Conservation (phyloP, 2,888 invertebrate genomes). For the Amphipyra berbera region DNA sequence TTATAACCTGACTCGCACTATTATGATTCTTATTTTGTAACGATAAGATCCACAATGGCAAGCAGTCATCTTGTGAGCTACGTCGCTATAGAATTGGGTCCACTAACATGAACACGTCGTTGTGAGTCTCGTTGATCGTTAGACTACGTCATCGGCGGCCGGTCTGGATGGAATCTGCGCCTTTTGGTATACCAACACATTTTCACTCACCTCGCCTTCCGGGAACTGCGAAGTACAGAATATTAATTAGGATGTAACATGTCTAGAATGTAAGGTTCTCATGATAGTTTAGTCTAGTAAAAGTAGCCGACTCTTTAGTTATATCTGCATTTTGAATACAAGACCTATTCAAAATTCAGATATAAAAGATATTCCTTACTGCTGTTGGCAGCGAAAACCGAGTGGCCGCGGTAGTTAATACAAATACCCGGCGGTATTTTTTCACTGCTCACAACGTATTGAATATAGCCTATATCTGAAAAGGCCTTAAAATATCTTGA, state of each 20-base stretch:
- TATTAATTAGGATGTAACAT: background rate
- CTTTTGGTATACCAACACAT: conserved; percentile 79
- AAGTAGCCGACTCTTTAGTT: too few species aligned
- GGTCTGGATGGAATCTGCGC: conserved; percentile 57
- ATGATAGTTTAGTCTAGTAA: too few species aligned
- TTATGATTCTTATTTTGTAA: conserved; percentile 13
- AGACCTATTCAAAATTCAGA: too few species aligned
- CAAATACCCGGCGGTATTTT: too few species aligned
- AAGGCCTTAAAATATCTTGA: too few species aligned
- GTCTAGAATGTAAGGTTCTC: background rate
- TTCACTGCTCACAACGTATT: too few species aligned
- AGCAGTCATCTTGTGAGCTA: conserved; percentile 8
- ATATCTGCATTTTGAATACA: too few species aligned
- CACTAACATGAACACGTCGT: conserved; percentile 44
- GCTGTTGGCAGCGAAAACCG: too few species aligned
- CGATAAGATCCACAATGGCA: conserved; percentile 24
- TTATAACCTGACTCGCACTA: conserved; percentile 22
- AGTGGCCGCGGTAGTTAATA: too few species aligned
- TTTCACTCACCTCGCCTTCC: conserved; percentile 81
- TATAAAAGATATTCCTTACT: too few species aligned
- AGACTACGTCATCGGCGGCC: conserved; percentile 68
- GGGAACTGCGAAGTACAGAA: conserved; percentile 73
- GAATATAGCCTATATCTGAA: too few species aligned
- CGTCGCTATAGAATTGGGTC: conserved; percentile 39
- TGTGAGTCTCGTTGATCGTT: conserved; percentile 40